Evolutionary conservation across 2,888 invertebrate genomes (phyloP).

Genomic region (Morinoia aosen): DNA sequence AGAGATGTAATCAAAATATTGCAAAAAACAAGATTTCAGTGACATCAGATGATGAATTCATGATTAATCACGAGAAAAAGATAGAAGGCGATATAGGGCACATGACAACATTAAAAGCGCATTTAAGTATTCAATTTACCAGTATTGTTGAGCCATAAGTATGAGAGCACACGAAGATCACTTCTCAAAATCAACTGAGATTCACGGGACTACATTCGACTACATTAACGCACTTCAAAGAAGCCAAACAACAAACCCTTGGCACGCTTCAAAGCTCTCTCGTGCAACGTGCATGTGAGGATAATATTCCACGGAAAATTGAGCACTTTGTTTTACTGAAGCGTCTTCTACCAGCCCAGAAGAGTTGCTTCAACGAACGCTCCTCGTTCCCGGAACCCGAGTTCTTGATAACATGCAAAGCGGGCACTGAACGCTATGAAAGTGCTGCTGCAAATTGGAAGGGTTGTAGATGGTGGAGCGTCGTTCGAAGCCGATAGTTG

Average conservation of each 20-base stretch:
- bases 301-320: not conserved
- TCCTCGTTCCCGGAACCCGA: not conserved
- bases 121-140: not conserved
- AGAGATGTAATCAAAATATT: not conserved
- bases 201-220: not conserved
- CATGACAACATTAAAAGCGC: not conserved
- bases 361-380: not conserved
- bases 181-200: not conserved
- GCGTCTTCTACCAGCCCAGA: not conserved
- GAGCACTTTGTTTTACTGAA: not conserved
- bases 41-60: not conserved
- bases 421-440: not conserved
- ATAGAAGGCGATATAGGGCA: not conserved
- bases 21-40: not conserved
- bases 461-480: not conserved
- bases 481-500: not conserved
- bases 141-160: too few species aligned
- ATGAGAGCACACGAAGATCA: not conserved
- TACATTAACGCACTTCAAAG: not conserved
- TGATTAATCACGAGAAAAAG: not conserved
- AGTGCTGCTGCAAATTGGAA: not conserved
- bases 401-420: not conserved
- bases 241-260: not conserved
- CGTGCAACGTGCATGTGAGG: not conserved
- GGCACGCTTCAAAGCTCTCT: not conserved